These are phyloP conservation scores for Didymodactylos carnosus DNA, from an alignment of 2,888 invertebrate species.

Conservation along the genomic window DNA sequence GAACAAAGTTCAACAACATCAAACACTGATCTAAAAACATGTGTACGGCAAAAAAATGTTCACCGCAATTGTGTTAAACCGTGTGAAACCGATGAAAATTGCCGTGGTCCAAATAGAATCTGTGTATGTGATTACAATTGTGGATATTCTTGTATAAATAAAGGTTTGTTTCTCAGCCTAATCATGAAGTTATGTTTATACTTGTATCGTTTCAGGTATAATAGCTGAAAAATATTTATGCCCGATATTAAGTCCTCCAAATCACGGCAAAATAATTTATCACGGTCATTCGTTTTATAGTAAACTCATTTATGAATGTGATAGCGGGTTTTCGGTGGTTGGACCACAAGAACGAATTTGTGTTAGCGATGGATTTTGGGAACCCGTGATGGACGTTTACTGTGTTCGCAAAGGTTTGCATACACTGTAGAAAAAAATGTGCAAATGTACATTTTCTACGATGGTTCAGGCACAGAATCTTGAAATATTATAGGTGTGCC, in stretches of 20 bases:
- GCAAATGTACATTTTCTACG: too few relatives aligned
- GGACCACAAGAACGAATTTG: conserved; percentile 11
- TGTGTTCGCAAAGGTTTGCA: not conserved
- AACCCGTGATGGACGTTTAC: not conserved
- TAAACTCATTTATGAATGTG: conserved; percentile 7
- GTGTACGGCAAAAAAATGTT: not conserved
- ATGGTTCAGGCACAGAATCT: too few relatives aligned
- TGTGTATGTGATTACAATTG: conserved; percentile 14
- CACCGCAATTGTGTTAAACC: not conserved
- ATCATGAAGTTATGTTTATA: not conserved
- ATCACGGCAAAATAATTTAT: conserved; percentile 3
- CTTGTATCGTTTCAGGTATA: not conserved
- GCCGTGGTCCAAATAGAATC: not conserved
- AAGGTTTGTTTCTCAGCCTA: not conserved
- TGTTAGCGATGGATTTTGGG: conserved; percentile 14
- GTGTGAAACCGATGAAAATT: not conserved
- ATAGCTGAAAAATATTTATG: conserved; percentile 1
- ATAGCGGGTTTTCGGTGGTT: conserved; percentile 2
- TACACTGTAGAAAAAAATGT: too few relatives aligned
- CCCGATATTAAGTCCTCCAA: not conserved
- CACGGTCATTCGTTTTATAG: conserved; percentile 8
- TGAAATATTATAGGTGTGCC: too few relatives aligned
- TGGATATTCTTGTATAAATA: conserved; percentile 8
- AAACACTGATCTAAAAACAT: not conserved
- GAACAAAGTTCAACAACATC: not conserved